Percentiles rank a stretch among this genome's conserved stretches.
Evolutionary conservation across 2,888 invertebrate genomes (phyloP).

Genomic region (Gari tellinella): DNA sequence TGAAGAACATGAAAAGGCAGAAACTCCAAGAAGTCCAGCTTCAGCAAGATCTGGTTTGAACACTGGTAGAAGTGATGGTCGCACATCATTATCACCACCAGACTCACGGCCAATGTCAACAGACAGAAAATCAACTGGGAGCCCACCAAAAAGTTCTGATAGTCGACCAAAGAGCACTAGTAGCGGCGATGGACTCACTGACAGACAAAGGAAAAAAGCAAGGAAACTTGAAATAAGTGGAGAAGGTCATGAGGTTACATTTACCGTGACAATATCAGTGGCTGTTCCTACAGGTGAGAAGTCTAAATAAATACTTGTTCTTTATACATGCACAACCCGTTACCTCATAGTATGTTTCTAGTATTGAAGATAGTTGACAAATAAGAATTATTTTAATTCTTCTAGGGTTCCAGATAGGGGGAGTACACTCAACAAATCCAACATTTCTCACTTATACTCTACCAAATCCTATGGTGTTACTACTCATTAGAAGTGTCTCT

Average conservation of each 20-base stretch:
- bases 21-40: slow-evolving; percentile 12
- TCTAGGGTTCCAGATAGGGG: too few species aligned
- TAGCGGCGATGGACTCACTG: slow-evolving; percentile 53
- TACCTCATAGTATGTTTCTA: too few species aligned
- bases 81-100: slow-evolving; percentile 30
- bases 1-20: slow-evolving; percentile 58
- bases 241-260: slow-evolving; percentile 78
- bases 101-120: slow-evolving; percentile 25
- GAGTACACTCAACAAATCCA: too few species aligned
- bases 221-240: slow-evolving; percentile 30
- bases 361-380: neutral
- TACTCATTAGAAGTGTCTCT: too few species aligned
- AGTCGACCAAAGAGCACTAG: slow-evolving; percentile 68
- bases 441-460: too few species aligned
- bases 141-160: slow-evolving; percentile 49
- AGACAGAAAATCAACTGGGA: slow-evolving; percentile 22
- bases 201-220: slow-evolving; percentile 65
- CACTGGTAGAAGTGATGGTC: slow-evolving; percentile 29
- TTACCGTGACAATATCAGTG: slow-evolving; percentile 80
- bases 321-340: too few species aligned
- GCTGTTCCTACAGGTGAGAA: slow-evolving; percentile 79
- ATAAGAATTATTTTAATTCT: neutral
- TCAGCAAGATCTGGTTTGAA: slow-evolving; percentile 24
- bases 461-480: too few species aligned
- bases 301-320: too few species aligned